phyloP scores from a whole-genome alignment of 2,888 invertebrate genomes.

The Gari tellinella region DNA sequence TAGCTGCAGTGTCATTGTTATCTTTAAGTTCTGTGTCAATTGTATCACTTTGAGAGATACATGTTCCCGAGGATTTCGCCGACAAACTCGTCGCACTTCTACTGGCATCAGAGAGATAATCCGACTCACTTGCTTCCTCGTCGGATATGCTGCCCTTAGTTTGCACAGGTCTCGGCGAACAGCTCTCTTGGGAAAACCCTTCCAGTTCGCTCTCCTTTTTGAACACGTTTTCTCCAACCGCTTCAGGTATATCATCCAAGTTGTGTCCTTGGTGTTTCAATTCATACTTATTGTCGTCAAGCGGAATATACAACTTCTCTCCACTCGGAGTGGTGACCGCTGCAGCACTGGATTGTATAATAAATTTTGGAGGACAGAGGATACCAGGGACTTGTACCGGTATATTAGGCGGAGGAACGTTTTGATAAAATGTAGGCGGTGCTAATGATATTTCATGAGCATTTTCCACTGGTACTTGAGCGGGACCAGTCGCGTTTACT shows the following conservation, averaged over 20 bases:
- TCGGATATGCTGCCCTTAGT: constrained; percentile 34
- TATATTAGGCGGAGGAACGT: no score
- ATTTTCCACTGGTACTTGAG: no score
- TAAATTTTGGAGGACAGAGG: no score
- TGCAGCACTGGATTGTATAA: neutral
- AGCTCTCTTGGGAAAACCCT: constrained; percentile 2
- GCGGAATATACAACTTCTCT: constrained; percentile 30
- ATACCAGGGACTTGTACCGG: no score
- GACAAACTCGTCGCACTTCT: constrained; percentile 3
- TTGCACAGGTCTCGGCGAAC: constrained; percentile 34
- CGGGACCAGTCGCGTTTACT: no score
- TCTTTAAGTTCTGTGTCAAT: no score
- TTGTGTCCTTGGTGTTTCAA: constrained; percentile 25
- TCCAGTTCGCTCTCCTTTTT: constrained; percentile 26
- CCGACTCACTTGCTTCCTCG: constrained; percentile 13
- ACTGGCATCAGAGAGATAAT: neutral
- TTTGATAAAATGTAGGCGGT: no score
- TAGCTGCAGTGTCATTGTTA: no score
- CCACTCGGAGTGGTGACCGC: constrained; percentile 37
- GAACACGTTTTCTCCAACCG: constrained; percentile 6
- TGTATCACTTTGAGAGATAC: no score
- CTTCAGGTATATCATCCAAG: constrained; percentile 20
- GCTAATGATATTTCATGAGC: no score
- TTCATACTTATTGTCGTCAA: constrained; percentile 28
- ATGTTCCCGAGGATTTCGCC: neutral